Conservation (phyloP, 1,140 invertebrate genomes). For the Pygmarrhopalites habei region DNA sequence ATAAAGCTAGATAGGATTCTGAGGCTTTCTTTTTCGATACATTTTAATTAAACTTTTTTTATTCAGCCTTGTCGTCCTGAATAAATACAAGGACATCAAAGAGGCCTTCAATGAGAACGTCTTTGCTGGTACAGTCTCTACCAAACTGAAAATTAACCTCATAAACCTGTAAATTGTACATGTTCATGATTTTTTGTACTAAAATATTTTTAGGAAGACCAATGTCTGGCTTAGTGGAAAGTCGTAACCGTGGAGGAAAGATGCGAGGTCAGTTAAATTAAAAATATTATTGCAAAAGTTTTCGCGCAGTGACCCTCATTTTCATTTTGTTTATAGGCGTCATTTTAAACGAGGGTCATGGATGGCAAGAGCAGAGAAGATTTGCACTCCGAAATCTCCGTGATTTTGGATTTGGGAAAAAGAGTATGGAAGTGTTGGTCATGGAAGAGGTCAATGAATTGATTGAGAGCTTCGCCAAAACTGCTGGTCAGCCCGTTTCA, state of each 20-base stretch:
- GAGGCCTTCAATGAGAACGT: constrained; percentile 2
- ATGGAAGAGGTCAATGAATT: constrained; percentile 41
- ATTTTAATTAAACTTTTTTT: too few species aligned
- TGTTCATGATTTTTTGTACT: neutral
- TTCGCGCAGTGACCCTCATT: neutral
- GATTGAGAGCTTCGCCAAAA: constrained; percentile 4
- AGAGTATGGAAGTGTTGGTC: constrained; percentile 41
- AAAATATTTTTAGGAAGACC: neutral
- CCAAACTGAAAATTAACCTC: neutral
- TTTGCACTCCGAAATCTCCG: constrained; percentile 44
- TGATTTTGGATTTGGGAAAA: constrained; percentile 47
- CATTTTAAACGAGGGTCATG: constrained; percentile 18
- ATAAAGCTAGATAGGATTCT: too few species aligned
- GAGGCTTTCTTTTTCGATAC: too few species aligned
- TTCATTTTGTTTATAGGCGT: constrained; percentile 16
- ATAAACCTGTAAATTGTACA: neutral
- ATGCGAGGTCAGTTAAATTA: too few species aligned
- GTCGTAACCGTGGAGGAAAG: too few species aligned
- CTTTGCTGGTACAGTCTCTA: neutral
- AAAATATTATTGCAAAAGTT: neutral
- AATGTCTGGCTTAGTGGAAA: too few species aligned
- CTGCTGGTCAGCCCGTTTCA: constrained; percentile 14
- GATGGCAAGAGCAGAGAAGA: constrained; percentile 47
- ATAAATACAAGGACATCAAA: constrained; percentile 13
- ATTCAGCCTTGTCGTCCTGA: constrained; percentile 10